These are phyloP conservation scores for Strigamia crassipes DNA, from an alignment of 2,888 invertebrate species.

Conservation along the genomic window DNA sequence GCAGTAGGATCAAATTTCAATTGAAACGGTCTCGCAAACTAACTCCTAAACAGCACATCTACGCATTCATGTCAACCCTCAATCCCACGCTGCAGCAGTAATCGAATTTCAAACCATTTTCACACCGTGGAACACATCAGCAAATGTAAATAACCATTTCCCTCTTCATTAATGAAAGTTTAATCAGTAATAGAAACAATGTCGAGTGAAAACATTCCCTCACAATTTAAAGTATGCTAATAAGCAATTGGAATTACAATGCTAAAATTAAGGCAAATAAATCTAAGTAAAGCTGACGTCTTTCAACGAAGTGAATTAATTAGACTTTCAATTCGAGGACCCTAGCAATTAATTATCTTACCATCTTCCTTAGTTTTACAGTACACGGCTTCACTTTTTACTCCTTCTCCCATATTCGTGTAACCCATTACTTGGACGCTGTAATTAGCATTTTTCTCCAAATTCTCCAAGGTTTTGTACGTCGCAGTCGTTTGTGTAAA, in stretches of 20 bases:
- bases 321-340: neutral
- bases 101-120: neutral
- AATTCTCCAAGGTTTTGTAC: conserved; percentile 52
- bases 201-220: neutral
- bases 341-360: conserved; percentile 50
- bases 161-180: neutral
- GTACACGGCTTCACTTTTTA: conserved; percentile 57
- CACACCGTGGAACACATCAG: neutral
- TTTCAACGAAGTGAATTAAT: conserved; percentile 12
- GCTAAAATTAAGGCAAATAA: neutral
- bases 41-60: neutral
- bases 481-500: conserved; percentile 3
- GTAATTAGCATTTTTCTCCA: conserved; percentile 58
- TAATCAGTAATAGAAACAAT: neutral
- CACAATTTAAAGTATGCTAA: neutral
- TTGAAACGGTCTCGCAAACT: neutral
- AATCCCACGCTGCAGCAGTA: neutral
- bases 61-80: neutral
- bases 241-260: conserved; percentile 32
- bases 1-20: conserved; percentile 17
- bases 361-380: conserved; percentile 58
- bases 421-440: conserved; percentile 59
- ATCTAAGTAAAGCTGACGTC: neutral
- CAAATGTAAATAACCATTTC: conserved; percentile 23
- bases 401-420: conserved; percentile 59